These are phyloP conservation scores for Montipora capitata DNA, from an alignment of 92 coral and sea anemone genomes.

Conservation along the genomic window DNA sequence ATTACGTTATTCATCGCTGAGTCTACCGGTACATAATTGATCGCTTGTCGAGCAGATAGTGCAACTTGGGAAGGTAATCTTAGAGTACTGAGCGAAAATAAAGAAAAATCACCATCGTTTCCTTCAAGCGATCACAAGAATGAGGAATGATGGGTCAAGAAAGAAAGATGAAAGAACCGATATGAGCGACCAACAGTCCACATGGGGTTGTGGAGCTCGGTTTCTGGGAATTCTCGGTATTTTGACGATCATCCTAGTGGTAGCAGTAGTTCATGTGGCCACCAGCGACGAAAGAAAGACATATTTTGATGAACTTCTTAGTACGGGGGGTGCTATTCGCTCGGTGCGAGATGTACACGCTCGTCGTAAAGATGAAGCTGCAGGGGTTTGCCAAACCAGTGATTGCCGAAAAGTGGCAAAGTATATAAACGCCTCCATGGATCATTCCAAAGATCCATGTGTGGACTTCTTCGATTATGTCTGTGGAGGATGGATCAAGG, in stretches of 20 bases:
- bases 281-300: slow-evolving; percentile 94
- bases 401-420: slow-evolving; percentile 88
- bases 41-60: slow-evolving; percentile 34
- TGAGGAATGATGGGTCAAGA: slow-evolving; percentile 74
- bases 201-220: slow-evolving; percentile 84
- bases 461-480: slow-evolving; percentile 89
- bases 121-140: slow-evolving; percentile 33
- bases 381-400: slow-evolving; percentile 73
- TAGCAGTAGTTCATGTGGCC: slow-evolving; percentile 96
- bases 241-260: slow-evolving; percentile 91
- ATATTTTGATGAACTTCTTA: slow-evolving; percentile 95
- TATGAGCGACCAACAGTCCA: slow-evolving; percentile 34
- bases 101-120: slow-evolving; percentile 10
- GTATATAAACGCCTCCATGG: slow-evolving; percentile 86
- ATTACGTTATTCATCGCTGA: slow-evolving; percentile 48
- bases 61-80: slow-evolving; percentile 40
- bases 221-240: slow-evolving; percentile 91
- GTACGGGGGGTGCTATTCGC: slow-evolving; percentile 99
- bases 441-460: slow-evolving; percentile 89
- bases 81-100: slow-evolving; percentile 4
- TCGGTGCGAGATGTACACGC: slow-evolving; percentile 78
- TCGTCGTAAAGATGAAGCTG: slow-evolving; percentile 27
- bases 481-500: slow-evolving; percentile 97
- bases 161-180: slow-evolving; percentile 34
- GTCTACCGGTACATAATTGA: slow-evolving; percentile 49